A percentile compares a stretch with the other conserved stretches of the same genome.
Evolutionary conservation across 2,797 vertebrate genomes (phyloP).

Genomic region (Melanotaenia trifasciata): DNA sequence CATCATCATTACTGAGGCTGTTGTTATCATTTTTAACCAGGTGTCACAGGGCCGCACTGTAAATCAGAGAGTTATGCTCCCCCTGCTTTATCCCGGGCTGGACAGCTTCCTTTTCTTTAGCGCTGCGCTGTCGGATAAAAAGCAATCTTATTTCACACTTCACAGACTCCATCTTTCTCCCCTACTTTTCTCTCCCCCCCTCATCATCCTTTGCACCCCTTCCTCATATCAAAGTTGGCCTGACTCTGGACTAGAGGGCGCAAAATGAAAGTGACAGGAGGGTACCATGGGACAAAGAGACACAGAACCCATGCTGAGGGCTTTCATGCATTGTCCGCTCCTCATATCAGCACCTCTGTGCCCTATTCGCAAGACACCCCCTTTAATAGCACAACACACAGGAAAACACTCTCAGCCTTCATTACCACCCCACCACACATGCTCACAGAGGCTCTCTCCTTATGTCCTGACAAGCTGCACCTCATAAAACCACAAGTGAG

Average conservation of each 20-base stretch:
- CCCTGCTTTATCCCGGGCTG: conserved; percentile 67
- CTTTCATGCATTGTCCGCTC: conserved; percentile 86
- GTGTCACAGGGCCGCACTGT: conserved; percentile 74
- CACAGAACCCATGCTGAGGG: conserved; percentile 84
- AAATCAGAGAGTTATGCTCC: conserved; percentile 67
- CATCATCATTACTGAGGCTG: conserved; percentile 80
- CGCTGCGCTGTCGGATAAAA: conserved; percentile 83
- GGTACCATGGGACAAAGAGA: conserved; percentile 85
- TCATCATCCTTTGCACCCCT: conserved; percentile 75
- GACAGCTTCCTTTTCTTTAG: conserved; percentile 84
- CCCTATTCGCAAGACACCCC: conserved; percentile 67
- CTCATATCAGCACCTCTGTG: conserved; percentile 84
- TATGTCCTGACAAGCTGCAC: conserved; percentile 48
- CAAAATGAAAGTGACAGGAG: conserved; percentile 90
- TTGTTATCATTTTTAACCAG: conserved; percentile 84
- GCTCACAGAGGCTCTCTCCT: conserved; percentile 33
- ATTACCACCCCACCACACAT: conserved; percentile 14
- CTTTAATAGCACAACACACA: conserved; percentile 67
- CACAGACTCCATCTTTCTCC: conserved; percentile 82
- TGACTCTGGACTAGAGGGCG: conserved; percentile 83
- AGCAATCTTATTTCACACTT: conserved; percentile 89
- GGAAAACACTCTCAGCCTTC: conserved; percentile 64
- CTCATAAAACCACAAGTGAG: conserved; percentile 67
- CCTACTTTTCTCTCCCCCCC: conserved; percentile 66
- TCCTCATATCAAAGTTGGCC: conserved; percentile 86